These are phyloP conservation scores for Micromussa lordhowensis DNA, from an alignment of 92 coral and sea anemone genomes.

Conservation along the genomic window DNA sequence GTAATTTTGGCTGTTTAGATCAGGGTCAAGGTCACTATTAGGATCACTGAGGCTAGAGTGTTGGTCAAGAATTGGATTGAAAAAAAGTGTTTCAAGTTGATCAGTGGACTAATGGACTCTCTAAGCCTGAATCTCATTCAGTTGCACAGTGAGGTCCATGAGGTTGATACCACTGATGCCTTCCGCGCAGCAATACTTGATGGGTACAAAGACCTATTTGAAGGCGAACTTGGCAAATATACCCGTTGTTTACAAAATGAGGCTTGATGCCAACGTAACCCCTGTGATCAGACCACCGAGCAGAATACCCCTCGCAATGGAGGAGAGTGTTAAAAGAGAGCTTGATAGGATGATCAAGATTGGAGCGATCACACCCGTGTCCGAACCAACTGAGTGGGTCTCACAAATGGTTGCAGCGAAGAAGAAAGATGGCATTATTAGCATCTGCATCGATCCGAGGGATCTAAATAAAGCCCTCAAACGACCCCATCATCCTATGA, in stretches of 20 bases:
- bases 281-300: constrained; percentile 49
- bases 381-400: no score
- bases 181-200: constrained; percentile 10
- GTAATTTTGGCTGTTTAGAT: constrained; percentile 10
- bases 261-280: constrained; percentile 39
- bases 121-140: constrained; percentile 39
- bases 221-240: constrained; percentile 54
- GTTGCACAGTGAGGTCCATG: constrained; percentile 43
- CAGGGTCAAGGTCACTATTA: background rate
- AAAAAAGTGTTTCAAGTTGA: no score
- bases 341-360: constrained; percentile 44
- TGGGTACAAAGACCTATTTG: constrained; percentile 45
- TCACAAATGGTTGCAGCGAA: no score
- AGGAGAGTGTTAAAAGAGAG: constrained; percentile 39
- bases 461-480: no score
- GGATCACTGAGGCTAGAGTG: constrained; percentile 16
- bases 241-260: constrained; percentile 45
- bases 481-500: no score
- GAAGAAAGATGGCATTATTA: no score
- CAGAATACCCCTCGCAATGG: constrained; percentile 53
- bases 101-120: constrained; percentile 27
- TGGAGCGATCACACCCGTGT: constrained; percentile 53
- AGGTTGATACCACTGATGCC: constrained; percentile 34
- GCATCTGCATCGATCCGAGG: no score
- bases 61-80: background rate